Conservation (phyloP, 2,797 vertebrate species). For the Acropternis orthonyx region DNA sequence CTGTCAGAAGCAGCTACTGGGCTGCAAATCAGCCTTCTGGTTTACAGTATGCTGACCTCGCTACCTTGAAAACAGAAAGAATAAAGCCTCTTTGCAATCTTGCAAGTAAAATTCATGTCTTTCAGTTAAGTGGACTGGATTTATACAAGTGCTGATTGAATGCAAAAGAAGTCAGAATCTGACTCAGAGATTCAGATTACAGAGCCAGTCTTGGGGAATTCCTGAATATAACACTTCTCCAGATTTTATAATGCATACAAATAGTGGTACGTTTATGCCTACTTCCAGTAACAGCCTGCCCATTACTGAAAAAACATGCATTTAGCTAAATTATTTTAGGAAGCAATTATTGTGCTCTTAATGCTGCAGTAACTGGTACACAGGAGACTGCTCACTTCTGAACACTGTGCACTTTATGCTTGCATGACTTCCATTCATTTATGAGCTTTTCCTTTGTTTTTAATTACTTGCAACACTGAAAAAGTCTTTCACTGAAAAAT, state of each 20-base stretch:
- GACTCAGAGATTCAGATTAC: conserved; percentile 22
- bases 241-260: conserved; percentile 9
- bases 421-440: background rate
- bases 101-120: background rate
- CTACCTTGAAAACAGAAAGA: background rate
- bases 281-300: conserved; percentile 33
- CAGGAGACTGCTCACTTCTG: background rate
- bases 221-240: background rate
- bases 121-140: background rate
- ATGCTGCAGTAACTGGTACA: background rate
- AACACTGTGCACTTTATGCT: background rate
- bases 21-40: background rate
- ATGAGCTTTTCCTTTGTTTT: background rate
- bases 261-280: background rate
- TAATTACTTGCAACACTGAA: background rate
- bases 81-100: background rate
- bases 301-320: background rate
- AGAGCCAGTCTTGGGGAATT: conserved; percentile 19
- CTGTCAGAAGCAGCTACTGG: background rate
- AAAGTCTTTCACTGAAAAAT: background rate
- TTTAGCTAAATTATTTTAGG: conserved; percentile 24
- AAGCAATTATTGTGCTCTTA: background rate
- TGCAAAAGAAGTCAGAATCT: conserved; percentile 25
- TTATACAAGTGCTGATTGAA: background rate
- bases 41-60: fast-evolving